These are phyloP conservation scores for Crioceris asparagi DNA, from an alignment of 2,888 invertebrate species.

Conservation along the genomic window DNA sequence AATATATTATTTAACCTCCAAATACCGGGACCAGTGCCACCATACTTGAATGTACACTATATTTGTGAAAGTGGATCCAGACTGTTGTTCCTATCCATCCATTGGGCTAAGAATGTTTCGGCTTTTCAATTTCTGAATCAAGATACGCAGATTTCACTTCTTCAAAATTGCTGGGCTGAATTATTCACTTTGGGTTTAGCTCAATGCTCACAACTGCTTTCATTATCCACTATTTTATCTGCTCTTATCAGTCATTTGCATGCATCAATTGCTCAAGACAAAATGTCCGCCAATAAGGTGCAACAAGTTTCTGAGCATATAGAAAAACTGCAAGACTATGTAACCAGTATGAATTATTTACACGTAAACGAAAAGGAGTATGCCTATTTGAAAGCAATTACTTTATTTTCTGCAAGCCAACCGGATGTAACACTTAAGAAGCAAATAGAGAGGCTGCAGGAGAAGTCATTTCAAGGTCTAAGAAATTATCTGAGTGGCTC, in stretches of 20 bases:
- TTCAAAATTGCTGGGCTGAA: conserved; percentile 87
- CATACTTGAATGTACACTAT: conserved; percentile 87
- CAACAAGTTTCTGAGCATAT: conserved; percentile 66
- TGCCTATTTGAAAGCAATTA: conserved; percentile 76
- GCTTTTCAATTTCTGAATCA: conserved; percentile 73
- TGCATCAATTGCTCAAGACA: conserved; percentile 60
- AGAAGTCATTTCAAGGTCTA: conserved; percentile 50
- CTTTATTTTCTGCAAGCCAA: conserved; percentile 49
- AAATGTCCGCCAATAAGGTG: conserved; percentile 65
- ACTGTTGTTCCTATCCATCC: conserved; percentile 77
- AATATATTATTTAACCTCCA: conserved; percentile 67
- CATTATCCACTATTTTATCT: conserved; percentile 69
- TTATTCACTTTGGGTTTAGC: conserved; percentile 83
- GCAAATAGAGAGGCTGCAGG: conserved; percentile 50
- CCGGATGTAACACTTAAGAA: conserved; percentile 39
- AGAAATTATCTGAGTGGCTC: conserved; percentile 37
- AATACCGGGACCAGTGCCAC: conserved; percentile 67
- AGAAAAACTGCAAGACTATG: conserved; percentile 71
- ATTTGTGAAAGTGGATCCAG: conserved; percentile 92
- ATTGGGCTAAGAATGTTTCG: conserved; percentile 81
- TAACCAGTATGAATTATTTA: conserved; percentile 60
- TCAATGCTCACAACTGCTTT: conserved; percentile 70
- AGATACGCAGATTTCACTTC: conserved; percentile 71
- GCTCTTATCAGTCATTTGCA: conserved; percentile 74
- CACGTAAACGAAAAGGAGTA: conserved; percentile 76